Evolutionary conservation across 2,797 vertebrate genomes (phyloP), one percentile per base, ranked within the genome.

Genomic region (Mallotus villosus): DNA sequence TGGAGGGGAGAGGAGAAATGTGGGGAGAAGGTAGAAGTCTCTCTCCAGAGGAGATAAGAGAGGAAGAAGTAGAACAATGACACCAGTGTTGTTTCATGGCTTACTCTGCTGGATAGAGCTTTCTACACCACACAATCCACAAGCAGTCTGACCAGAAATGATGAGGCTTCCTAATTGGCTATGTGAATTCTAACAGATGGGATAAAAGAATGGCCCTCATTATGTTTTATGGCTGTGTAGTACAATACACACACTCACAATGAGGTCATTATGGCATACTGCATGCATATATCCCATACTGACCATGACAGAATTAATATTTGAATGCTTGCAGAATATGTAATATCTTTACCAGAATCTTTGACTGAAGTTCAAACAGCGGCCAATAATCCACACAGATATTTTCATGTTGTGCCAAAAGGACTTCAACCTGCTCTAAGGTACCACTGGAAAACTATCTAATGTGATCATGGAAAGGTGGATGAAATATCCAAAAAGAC

Each of bases 31-130:
- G 51, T n/a, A 6, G 16, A 17, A 17, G 19, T 55, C 17, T n/a
- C 2, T 8, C 51, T 55, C 51, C 51, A 19, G 17, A 55, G 19
- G 65, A 53, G 65, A 53, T 55, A 37, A 85, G 70, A 16, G 80
- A 76, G 67, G 63, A 82, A 76, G 51, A 61, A 53, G 65, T 16
- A 14, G 74, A 84, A 91, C 89, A 91, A 90, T 87, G 89, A 77
- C 37, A 0, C 59, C 83, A 83, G 74, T 91, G 89, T 90, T 79
- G 76, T 79, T 72, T 66, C 0, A 3, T 67, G 61, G 53, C 57
- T 57, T 59, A 82, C 78, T 71, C 67, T 75, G 72, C 67, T 63
- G 69, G 71, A 76, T 25, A 0, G 19, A 74, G 81, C 77, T 69
- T 85, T 83, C 80, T 84, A 63, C 81, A 78, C 68, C 74, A 72